phyloP scores from a whole-genome alignment of 2,888 invertebrate genomes.

The Chromoteleia sp. region DNA sequence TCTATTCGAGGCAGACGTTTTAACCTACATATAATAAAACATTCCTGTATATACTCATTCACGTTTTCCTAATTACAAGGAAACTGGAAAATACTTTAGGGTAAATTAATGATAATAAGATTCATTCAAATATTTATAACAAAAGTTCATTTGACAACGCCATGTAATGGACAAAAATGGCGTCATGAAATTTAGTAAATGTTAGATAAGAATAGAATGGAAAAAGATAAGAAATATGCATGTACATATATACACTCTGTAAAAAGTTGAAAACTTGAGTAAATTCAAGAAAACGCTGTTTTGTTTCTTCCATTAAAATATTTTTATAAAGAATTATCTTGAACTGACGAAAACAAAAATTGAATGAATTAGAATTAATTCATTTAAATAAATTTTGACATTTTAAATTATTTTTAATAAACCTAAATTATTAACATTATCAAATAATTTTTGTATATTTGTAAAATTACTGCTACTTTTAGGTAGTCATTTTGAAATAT shows the following conservation, averaged over 20 bases:
- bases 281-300: neutral
- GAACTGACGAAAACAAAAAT: too few species aligned
- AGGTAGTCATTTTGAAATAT: too few species aligned
- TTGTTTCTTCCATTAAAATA: too few species aligned
- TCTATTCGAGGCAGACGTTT: neutral
- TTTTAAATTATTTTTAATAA: too few species aligned
- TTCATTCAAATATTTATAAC: constrained; percentile 31
- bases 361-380: too few species aligned
- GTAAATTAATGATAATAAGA: constrained; percentile 25
- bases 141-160: constrained; percentile 42
- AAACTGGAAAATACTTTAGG: constrained; percentile 42
- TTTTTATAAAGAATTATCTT: too few species aligned
- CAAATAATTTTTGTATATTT: too few species aligned
- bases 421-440: too few species aligned
- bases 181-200: constrained; percentile 30
- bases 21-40: constrained; percentile 6
- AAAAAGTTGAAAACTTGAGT: neutral
- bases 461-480: too few species aligned
- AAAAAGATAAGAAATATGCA: constrained; percentile 5
- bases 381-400: too few species aligned
- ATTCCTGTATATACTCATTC: constrained; percentile 51
- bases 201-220: constrained; percentile 47
- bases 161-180: constrained; percentile 39
- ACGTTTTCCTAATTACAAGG: constrained; percentile 18
- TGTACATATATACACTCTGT: neutral